A percentile compares a stretch with the other conserved stretches of the same genome.
These are phyloP conservation scores for Globodera rostochiensis DNA, from an alignment of 1,140 invertebrate genomes.

Conservation along the genomic window DNA sequence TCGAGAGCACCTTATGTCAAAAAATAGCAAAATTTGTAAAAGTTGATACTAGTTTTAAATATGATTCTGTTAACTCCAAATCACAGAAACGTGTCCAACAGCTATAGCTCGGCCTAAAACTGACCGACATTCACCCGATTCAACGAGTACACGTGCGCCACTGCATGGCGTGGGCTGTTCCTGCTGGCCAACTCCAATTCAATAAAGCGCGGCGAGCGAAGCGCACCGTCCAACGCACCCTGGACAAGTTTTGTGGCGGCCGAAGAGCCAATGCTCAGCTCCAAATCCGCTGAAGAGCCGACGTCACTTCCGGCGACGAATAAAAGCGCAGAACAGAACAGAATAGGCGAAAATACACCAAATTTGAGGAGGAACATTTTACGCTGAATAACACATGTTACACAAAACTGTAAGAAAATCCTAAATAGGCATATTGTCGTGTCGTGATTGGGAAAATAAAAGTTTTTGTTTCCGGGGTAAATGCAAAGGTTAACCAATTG, in stretches of 20 bases:
- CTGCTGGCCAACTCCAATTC: slow-evolving; percentile 21
- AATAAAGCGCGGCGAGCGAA: slow-evolving; percentile 25
- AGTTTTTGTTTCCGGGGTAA: too few relatives aligned
- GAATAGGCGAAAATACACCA: background rate
- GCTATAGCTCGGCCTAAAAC: background rate
- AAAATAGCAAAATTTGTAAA: background rate
- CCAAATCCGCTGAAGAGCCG: background rate
- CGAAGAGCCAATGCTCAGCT: slow-evolving; percentile 12
- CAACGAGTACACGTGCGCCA: slow-evolving; percentile 18
- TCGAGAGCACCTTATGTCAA: slow-evolving; percentile 7
- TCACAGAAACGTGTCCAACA: too few relatives aligned
- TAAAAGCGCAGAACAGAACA: background rate
- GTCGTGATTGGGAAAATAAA: too few relatives aligned
- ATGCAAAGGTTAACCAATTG: too few relatives aligned
- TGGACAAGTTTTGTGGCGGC: slow-evolving; percentile 19
- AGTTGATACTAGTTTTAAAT: too few relatives aligned
- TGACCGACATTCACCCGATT: slow-evolving; percentile 18
- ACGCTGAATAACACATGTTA: too few relatives aligned
- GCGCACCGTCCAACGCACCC: slow-evolving; percentile 7
- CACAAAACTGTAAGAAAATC: too few relatives aligned
- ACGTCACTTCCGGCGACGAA: background rate
- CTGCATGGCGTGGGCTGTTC: background rate
- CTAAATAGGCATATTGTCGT: too few relatives aligned
- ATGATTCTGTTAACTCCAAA: too few relatives aligned
- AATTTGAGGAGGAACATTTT: background rate